Conservation (phyloP, 2,113 vertebrate genomes). For the Cygnus buccinator region DNA sequence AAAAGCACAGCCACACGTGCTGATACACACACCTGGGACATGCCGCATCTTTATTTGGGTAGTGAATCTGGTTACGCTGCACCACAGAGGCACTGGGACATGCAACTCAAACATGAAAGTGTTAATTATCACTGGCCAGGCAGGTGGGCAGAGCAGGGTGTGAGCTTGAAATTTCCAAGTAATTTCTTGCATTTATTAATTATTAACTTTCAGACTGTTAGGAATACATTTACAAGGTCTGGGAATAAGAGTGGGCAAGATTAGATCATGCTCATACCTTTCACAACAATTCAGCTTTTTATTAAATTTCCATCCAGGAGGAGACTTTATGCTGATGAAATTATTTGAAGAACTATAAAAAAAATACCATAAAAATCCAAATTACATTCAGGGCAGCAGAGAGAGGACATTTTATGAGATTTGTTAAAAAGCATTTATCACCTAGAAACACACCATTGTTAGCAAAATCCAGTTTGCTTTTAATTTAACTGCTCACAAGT, state of each 20-base stretch:
- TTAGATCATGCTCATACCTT: not conserved
- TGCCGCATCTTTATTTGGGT: not conserved
- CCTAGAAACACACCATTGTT: conserved; percentile 22
- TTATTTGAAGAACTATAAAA: conserved; percentile 12
- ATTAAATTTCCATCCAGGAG: conserved; percentile 23
- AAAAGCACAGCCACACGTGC: not conserved
- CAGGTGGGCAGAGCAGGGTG: not conserved
- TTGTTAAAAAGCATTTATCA: conserved; percentile 34
- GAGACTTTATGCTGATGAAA: conserved; percentile 5
- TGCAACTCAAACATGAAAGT: not conserved
- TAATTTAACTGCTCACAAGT: conserved; percentile 11
- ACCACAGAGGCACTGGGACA: not conserved
- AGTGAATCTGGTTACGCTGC: not conserved
- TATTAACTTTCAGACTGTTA: conserved; percentile 21
- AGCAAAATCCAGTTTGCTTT: not conserved
- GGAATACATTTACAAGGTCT: conserved; percentile 1
- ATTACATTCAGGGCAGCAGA: not conserved
- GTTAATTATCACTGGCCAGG: not conserved
- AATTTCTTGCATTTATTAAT: conserved; percentile 33
- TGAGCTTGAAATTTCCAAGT: not conserved
- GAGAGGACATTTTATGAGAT: not conserved
- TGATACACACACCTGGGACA: not conserved
- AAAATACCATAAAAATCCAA: conserved; percentile 8
- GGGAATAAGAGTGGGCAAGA: not conserved
- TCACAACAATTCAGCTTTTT: conserved; percentile 16